phyloP scores from a whole-genome alignment of 2,797 vertebrate genomes.

The Picus viridis region DNA sequence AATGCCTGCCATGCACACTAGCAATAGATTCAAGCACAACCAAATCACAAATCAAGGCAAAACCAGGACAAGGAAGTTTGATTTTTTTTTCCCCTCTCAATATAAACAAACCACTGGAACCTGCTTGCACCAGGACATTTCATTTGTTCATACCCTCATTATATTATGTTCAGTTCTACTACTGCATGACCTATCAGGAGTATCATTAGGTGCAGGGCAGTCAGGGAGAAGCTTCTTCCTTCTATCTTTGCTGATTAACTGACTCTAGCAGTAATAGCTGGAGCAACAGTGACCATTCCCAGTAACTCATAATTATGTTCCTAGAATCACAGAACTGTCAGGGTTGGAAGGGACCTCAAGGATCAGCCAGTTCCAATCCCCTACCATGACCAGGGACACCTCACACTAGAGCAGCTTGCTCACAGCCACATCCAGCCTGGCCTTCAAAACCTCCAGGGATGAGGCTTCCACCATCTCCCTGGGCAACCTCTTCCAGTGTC shows the following conservation, averaged over 20 bases:
- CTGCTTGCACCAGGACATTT: not conserved
- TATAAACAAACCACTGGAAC: not conserved
- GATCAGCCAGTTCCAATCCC: too few species aligned
- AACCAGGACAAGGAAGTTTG: not conserved
- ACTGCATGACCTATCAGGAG: not conserved
- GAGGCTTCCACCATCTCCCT: too few species aligned
- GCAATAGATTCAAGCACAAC: not conserved
- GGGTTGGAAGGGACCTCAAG: too few species aligned
- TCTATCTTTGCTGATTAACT: not conserved
- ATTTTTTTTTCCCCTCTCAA: not conserved
- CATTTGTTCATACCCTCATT: not conserved
- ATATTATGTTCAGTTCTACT: not conserved
- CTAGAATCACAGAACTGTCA: not conserved
- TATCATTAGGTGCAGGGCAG: not conserved
- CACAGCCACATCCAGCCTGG: too few species aligned
- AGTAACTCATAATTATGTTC: not conserved
- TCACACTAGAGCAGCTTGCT: too few species aligned
- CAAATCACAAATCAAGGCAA: not conserved
- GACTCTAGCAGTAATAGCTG: not conserved
- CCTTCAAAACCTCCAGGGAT: too few species aligned
- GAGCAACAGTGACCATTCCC: not conserved
- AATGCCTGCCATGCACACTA: not conserved
- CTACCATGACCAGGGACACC: too few species aligned
- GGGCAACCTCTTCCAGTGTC: too few species aligned
- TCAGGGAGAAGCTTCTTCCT: not conserved